These are phyloP conservation scores for Corbicula japonica DNA, from an alignment of 2,888 invertebrate species.

Conservation along the genomic window DNA sequence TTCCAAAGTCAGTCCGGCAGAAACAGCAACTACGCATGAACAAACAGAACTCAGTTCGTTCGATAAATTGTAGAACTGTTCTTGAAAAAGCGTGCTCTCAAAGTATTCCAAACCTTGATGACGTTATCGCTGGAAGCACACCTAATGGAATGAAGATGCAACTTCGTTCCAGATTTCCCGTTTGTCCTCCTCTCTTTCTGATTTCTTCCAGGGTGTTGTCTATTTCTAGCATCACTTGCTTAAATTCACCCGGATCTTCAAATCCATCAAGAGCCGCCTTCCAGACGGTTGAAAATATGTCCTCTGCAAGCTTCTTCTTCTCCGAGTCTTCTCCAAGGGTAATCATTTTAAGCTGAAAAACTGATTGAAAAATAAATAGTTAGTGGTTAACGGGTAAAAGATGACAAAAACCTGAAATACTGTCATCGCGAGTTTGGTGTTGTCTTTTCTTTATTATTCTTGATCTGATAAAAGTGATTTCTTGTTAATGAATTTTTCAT, in stretches of 20 bases:
- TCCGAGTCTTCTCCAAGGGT: neutral
- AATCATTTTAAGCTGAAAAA: neutral
- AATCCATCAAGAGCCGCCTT: neutral
- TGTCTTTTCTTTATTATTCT: no score
- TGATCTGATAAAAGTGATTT: no score
- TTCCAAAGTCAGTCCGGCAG: neutral
- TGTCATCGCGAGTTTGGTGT: no score
- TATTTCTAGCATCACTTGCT: neutral
- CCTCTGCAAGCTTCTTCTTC: neutral
- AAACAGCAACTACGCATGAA: neutral
- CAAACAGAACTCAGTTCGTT: neutral
- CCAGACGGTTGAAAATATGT: neutral
- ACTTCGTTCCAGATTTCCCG: neutral
- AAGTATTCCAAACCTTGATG: neutral
- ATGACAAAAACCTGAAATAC: no score
- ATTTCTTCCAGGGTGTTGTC: neutral
- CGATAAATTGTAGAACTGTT: neutral
- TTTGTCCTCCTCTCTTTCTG: neutral
- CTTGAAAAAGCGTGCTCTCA: neutral
- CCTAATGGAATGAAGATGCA: neutral
- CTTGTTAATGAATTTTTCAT: no score
- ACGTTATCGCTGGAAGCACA: neutral
- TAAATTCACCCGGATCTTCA: neutral
- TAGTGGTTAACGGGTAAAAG: no score
- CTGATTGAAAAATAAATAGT: no score